Base-by-base conservation (phyloP, 2,797 vertebrate species). In the Cottoperca gobio region DNA sequence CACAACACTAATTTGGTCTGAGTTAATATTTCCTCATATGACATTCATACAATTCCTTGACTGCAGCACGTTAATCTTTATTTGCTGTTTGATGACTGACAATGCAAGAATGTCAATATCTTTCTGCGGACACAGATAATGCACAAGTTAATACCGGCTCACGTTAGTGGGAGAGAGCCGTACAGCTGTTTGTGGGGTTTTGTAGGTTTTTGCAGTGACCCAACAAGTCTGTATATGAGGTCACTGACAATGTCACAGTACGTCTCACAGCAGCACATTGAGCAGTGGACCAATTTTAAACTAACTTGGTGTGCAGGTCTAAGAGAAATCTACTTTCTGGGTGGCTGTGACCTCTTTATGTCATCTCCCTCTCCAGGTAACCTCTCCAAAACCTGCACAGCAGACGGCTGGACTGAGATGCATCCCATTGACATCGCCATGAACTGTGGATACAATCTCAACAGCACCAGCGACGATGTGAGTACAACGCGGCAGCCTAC, bases 371-470 rank as follows among this genome's bases (percentile, higher is more conserved):
- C 64, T 59, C 9, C 82, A 99, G 98, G 96, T 55, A 98, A 98
- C 2, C 95, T 99, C 85, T 97, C 95, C 71, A 97, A 97, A 84
- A 96, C 90, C 70, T 99, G 98, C 78, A 97, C 97, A 0, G 89
- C 82, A 1, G 87, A 96, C 0, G 97, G 97, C 76, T 99, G 97
- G 97, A 95, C 96, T 0, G 91, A 94, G 3, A 94, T 97, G 92
- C 94, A 93, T 59, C 96, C 97, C 0, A 87, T 94, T 0, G 93
- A 96, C 2, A 97, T 98, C 0, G n/a, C 91, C 0, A 0, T 91
- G 6, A 97, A 95, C 85, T 99, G 98, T 81, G 97, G 96, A 17
- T 96, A 95, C 45, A 94, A 96, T 72, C 85, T 93, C 72, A 96
- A 95, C 81, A 84, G 88, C 84, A 95, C 91, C 0, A 84, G 72